Base-by-base conservation (phyloP, 2,888 invertebrate species). In the Pristionchus maxplancki region DNA sequence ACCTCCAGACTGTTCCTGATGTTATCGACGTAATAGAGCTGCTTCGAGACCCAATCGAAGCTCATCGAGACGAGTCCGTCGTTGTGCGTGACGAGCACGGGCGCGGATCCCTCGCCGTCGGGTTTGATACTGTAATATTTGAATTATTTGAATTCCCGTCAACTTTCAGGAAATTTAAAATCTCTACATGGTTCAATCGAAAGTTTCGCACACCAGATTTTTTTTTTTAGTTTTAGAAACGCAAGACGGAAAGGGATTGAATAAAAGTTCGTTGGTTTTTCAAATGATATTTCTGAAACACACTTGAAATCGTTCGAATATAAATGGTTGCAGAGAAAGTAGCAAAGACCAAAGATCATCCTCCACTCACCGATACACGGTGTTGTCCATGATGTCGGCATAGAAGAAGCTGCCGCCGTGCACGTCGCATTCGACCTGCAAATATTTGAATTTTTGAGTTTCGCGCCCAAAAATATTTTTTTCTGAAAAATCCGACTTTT, bases 1-100 rank as follows among this genome's bases (percentile, higher is more conserved):
- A 98, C 98, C 94, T 98, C 98, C 0, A 99, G 95, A 0, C 98
- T 98, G 90, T 98, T 98, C 95, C 98, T 97, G 89, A 98, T 96
- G 20, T 97, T 97, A 95, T 98, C 98, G 88, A 98, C 98, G 95
- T 98, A 98, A 95, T 98, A 98, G 11, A 98, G 96, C 95, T 98
- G 98, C 95, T 98, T 97, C 0, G 98, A 97, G 0, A 97, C 97
- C 98, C 98, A 98, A 95, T 98, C 98, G 0, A 98, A 97, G 0
- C 98, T 97, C 89, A 98, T 95, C 0, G 98, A 98, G 95, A 98
- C 98, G 0, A 98, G 98, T 0, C 98, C 98, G 95, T 98, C 98
- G 94, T 98, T 98, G 95, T 98, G 98, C 0, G 98, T 98, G 0
- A 98, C 98, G 62, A 98, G 95, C 0, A 98, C 97, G 5, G 94